Evolutionary conservation across 2,113 vertebrate genomes (phyloP).

Genomic region (Delphinus delphis): DNA sequence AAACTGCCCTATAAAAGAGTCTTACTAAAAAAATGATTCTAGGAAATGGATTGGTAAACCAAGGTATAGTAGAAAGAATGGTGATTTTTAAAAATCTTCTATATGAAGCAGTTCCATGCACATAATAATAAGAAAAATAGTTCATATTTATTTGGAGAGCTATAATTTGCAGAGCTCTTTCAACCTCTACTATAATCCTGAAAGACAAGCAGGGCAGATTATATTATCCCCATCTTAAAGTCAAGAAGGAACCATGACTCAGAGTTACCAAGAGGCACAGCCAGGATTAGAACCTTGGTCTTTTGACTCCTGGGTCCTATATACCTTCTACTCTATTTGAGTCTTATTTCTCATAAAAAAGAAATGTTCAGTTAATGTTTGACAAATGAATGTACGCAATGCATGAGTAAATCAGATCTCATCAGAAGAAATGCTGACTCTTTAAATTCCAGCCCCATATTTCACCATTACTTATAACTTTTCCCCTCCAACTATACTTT

Average conservation of each 20-base stretch:
- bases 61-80: background rate
- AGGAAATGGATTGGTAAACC: background rate
- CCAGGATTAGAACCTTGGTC: background rate
- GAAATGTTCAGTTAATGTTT: background rate
- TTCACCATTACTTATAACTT: background rate
- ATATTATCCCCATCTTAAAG: slow-evolving; percentile 25
- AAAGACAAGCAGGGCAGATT: background rate
- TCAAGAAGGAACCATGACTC: background rate
- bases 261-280: background rate
- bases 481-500: background rate
- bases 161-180: background rate
- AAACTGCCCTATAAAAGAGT: background rate
- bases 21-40: background rate
- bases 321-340: background rate
- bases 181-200: background rate
- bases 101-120: background rate
- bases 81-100: background rate
- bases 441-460: background rate
- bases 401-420: background rate
- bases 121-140: background rate
- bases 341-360: background rate
- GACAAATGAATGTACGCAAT: background rate
- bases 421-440: background rate
- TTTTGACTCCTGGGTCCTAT: background rate
- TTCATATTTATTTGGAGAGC: background rate